A percentile compares a stretch with the other conserved stretches of the same genome.
Evolutionary conservation across 1,140 invertebrate species (phyloP).

Genomic region (Lanistes nyassanus): DNA sequence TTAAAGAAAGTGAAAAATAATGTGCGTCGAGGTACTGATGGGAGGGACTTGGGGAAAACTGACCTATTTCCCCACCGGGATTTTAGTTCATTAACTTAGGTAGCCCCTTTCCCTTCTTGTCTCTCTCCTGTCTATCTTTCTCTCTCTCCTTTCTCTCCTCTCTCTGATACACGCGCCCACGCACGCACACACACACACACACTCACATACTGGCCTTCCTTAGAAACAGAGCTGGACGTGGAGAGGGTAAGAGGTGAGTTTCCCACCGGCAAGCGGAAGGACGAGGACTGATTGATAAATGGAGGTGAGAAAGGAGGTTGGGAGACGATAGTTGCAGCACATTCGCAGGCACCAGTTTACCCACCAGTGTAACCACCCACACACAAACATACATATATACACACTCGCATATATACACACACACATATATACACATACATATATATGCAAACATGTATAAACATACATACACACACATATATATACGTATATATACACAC

Average conservation of each 20-base stretch:
- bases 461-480: not conserved
- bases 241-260: too few species aligned
- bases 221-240: too few species aligned
- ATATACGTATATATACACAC: not conserved
- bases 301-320: not conserved
- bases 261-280: too few species aligned
- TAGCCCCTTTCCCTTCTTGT: not conserved
- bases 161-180: not conserved
- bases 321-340: not conserved
- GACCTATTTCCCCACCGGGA: not conserved
- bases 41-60: too few species aligned
- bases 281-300: not conserved
- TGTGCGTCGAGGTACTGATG: too few species aligned
- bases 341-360: not conserved
- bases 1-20: too few species aligned
- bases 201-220: not conserved
- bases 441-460: too few species aligned
- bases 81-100: not conserved
- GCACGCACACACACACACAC: not conserved
- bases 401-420: not conserved
- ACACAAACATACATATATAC: not conserved
- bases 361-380: not conserved
- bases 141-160: not conserved
- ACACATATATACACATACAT: too few species aligned
- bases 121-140: not conserved